Base-by-base conservation (phyloP, 2,797 vertebrate species). In the Philypnodon macrostomus region DNA sequence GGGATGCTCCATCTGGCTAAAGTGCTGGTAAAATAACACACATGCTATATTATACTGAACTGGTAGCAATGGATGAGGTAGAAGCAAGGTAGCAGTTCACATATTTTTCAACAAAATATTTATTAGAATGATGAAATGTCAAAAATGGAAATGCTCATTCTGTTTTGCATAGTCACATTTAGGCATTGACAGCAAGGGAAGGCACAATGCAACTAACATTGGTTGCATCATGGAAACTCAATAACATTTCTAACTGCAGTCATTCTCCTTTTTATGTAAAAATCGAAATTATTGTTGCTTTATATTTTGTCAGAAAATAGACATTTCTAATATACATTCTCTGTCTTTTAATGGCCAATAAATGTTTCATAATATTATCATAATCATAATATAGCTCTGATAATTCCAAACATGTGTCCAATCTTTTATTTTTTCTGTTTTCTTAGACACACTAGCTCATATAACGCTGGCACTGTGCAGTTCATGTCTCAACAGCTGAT, bases 1-100 rank as follows among this genome's bases (percentile, higher is more conserved):
- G 86, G 89, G 46, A 84, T 89, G 85, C 39, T 51, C 32, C 85
- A 86, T 55, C 79, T 91, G 47, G 79, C 83, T 67, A 83, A 70
- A 16, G 67, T 65, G 55, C 70, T 91, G 85, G 90, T 90, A 63
- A 89, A 70, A 53, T 3, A 24, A 23, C 0, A 27, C 9, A 26
- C 37, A 10, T 11, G 27, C 10, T 29, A 29, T 12, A 10, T 7
- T 33, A 14, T 13, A n/a, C 9, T 33, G 31, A 33, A 14, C 6
- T 23, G 21, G 21, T 23, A 23, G 6, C 21, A 23, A 3, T 23
- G 6, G 27, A 12, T 9, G 27, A 9, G 10, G 27, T 29, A 11
- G 9, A 21, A 23, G 16, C 11, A 38, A n/a, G 36, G 36, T 18
- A 2, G 19, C 17, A 17, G 19, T 17, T 38, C 11, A 21, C 17